Percentiles rank a stretch among this genome's conserved stretches.
These are phyloP conservation scores for Dasysyrphus tricinctus DNA, from an alignment of 2,888 invertebrate genomes.

Conservation along the genomic window DNA sequence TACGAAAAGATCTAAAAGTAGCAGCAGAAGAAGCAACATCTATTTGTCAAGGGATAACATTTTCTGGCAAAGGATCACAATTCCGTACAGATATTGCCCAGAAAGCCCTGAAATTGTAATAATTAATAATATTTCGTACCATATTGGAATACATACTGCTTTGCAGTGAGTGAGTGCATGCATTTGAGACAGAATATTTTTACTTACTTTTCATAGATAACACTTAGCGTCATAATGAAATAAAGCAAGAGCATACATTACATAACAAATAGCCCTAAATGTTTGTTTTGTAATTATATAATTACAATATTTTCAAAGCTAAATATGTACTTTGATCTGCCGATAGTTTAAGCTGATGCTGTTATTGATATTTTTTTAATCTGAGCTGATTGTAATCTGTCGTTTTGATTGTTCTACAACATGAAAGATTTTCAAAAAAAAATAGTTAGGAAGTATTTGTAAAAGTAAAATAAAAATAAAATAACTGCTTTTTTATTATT, in stretches of 20 bases:
- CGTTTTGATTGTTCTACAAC: too few relatives aligned
- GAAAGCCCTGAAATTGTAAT: slow-evolving; percentile 92
- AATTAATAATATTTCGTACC: background rate
- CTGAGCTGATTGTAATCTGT: too few relatives aligned
- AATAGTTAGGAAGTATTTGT: too few relatives aligned
- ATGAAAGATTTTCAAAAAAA: too few relatives aligned
- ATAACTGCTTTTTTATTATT: too few relatives aligned
- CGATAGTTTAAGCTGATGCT: too few relatives aligned
- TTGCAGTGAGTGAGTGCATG: background rate
- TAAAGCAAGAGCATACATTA: background rate
- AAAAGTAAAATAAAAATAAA: too few relatives aligned
- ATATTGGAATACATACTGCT: background rate
- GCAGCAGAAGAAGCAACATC: slow-evolving; percentile 90
- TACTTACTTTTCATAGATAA: background rate
- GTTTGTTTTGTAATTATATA: background rate
- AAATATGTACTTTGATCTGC: too few relatives aligned
- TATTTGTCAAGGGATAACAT: slow-evolving; percentile 89
- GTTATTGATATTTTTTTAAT: too few relatives aligned
- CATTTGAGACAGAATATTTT: background rate
- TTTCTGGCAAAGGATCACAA: slow-evolving; percentile 93
- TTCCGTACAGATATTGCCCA: slow-evolving; percentile 95
- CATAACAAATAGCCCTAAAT: background rate
- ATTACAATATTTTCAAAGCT: background rate
- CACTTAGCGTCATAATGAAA: background rate
- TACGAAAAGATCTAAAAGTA: slow-evolving; percentile 87